Conservation (phyloP, 2,113 vertebrate species). For the Ancistrus triradiatus region DNA sequence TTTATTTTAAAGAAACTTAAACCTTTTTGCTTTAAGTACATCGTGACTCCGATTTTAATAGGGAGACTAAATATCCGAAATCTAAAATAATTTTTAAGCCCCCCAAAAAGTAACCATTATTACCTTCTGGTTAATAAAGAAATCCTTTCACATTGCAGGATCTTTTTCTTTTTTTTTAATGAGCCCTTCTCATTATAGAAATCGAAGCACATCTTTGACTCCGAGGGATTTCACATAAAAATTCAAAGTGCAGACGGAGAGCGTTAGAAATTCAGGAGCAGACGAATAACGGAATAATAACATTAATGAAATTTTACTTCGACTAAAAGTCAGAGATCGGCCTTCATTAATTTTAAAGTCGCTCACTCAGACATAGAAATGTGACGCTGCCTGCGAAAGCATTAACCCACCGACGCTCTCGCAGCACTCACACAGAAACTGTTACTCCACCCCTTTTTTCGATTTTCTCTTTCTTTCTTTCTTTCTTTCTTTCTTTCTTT, state of each 20-base stretch:
- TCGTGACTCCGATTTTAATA: too few relatives aligned
- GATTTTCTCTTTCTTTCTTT: too few relatives aligned
- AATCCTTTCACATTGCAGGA: too few relatives aligned
- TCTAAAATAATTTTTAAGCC: too few relatives aligned
- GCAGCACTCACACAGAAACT: too few relatives aligned
- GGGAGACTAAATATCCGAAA: too few relatives aligned
- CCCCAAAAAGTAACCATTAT: too few relatives aligned
- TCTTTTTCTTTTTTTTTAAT: background rate
- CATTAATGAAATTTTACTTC: slow-evolving; percentile 67
- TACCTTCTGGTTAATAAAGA: too few relatives aligned
- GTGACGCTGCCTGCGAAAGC: slow-evolving; percentile 11
- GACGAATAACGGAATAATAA: slow-evolving; percentile 65
- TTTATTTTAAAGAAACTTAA: too few relatives aligned
- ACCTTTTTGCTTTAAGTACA: too few relatives aligned
- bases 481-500: too few relatives aligned
- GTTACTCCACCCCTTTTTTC: too few relatives aligned
- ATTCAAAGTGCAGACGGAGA: slow-evolving; percentile 58
- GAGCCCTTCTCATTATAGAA: slow-evolving; percentile 28
- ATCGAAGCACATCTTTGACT: slow-evolving; percentile 32
- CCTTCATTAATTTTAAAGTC: slow-evolving; percentile 65
- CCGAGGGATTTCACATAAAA: slow-evolving; percentile 51
- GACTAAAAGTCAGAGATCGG: slow-evolving; percentile 62
- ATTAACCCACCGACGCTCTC: slow-evolving; percentile 22
- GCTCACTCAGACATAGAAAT: slow-evolving; percentile 46
- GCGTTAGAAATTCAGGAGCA: slow-evolving; percentile 66